Evolutionary conservation across 2,113 vertebrate species (phyloP).

Genomic region (Naja naja): DNA sequence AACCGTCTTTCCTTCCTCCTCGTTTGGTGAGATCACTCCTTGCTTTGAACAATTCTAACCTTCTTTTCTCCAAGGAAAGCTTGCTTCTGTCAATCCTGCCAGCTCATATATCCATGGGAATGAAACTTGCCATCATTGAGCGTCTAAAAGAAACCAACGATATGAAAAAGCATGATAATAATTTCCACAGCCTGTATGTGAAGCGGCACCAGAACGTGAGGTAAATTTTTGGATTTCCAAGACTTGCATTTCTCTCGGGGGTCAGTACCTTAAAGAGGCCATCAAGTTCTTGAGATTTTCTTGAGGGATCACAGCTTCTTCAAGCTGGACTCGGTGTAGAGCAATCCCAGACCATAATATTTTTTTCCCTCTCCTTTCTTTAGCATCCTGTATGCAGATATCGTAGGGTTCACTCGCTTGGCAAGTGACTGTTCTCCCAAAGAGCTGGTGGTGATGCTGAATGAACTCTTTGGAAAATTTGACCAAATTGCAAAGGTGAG

Average conservation of each 20-base stretch:
- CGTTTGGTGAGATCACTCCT: not conserved
- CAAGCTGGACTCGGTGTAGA: not conserved
- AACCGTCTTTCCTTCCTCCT: not conserved
- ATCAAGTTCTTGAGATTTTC: not conserved
- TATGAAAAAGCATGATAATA: constrained; percentile 89
- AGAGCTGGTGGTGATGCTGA: constrained; percentile 94
- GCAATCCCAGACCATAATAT: not conserved
- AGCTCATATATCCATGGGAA: constrained; percentile 98
- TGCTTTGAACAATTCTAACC: not conserved
- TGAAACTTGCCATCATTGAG: constrained; percentile 97
- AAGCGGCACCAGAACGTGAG: constrained; percentile 96
- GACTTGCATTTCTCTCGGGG: not conserved
- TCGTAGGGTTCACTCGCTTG: constrained; percentile 93
- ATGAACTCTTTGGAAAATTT: constrained; percentile 97
- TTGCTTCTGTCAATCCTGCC: constrained; percentile 94
- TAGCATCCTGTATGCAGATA: constrained; percentile 97
- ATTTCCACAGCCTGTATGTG: constrained; percentile 96
- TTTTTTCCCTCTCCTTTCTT: constrained; percentile 5
- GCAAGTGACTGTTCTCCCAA: constrained; percentile 98
- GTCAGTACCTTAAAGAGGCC: not conserved
- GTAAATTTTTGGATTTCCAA: constrained; percentile 60
- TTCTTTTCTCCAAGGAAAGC: constrained; percentile 77
- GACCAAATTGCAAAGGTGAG: constrained; percentile 97
- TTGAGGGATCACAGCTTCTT: not conserved
- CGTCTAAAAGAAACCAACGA: constrained; percentile 89